phyloP scores from a whole-genome alignment of 2,888 invertebrate genomes.

The Rhagonycha fulva region DNA sequence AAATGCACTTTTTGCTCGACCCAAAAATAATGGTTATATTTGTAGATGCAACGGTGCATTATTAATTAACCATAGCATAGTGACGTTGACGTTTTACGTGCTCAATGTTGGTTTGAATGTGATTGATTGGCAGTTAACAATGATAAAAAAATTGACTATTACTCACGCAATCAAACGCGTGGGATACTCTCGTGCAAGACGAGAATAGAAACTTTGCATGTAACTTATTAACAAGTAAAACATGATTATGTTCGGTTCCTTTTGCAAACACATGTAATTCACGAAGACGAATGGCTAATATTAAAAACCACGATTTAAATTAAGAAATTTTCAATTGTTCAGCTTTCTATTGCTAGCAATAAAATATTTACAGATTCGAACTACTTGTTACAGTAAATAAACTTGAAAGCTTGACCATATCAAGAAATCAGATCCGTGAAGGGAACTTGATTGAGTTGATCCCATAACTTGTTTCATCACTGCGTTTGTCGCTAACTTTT shows the following conservation, averaged over 20 bases:
- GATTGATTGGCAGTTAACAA: constrained; percentile 17
- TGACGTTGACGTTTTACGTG: constrained; percentile 12
- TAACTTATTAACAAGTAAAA: constrained; percentile 8
- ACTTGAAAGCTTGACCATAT: constrained; percentile 16
- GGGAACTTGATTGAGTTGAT: constrained; percentile 19
- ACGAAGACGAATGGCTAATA: constrained; percentile 10
- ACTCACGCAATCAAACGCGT: constrained; percentile 17
- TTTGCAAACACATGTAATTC: constrained; percentile 8
- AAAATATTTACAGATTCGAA: constrained; percentile 6
- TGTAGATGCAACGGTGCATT: constrained; percentile 3
- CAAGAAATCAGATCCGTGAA: constrained; percentile 18
- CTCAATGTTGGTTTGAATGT: constrained; percentile 1
- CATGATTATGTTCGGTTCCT: constrained; percentile 6
- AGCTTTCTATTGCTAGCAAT: constrained; percentile 9
- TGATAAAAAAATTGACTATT: constrained; percentile 7
- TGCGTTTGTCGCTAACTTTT: constrained; percentile 15
- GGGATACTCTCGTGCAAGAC: constrained; percentile 3
- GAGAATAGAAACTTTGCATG: constrained; percentile 3
- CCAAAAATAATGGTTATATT: neutral
- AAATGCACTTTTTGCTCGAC: neutral
- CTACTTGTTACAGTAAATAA: constrained; percentile 9
- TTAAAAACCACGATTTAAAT: constrained; percentile 1
- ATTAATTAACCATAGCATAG: constrained; percentile 12
- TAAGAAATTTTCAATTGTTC: constrained; percentile 10
- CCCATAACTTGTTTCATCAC: constrained; percentile 21